phyloP scores from a whole-genome alignment of 2,113 vertebrate genomes.

The Struthidea cinerea region DNA sequence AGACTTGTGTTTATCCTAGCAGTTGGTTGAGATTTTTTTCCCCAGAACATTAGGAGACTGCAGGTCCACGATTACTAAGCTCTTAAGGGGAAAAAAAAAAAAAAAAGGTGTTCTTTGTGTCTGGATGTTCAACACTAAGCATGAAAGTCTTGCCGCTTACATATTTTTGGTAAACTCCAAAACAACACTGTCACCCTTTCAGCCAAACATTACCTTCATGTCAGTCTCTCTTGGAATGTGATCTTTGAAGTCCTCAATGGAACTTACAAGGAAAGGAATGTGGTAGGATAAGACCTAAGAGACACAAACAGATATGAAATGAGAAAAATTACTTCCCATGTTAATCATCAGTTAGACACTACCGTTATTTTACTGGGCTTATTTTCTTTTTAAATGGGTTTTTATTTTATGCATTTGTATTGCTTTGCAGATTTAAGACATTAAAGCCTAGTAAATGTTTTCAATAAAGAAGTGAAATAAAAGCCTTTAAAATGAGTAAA shows the following conservation, averaged over 20 bases:
- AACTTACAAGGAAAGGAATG: slow-evolving; percentile 99
- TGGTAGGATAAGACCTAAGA: slow-evolving; percentile 94
- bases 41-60: background rate
- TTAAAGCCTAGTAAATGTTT: background rate
- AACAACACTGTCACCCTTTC: background rate
- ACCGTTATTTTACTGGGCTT: background rate
- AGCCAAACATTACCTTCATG: slow-evolving; percentile 87
- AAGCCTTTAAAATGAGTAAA: background rate
- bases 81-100: background rate
- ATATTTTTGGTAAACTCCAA: background rate
- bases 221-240: slow-evolving; percentile 99
- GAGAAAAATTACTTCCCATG: background rate
- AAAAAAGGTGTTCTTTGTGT: background rate
- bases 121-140: background rate
- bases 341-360: background rate
- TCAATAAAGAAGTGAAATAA: background rate
- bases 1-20: background rate
- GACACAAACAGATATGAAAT: background rate
- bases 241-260: slow-evolving; percentile 97
- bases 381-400: background rate
- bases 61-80: background rate
- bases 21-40: background rate
- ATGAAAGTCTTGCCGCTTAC: background rate
- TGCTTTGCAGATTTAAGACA: background rate
- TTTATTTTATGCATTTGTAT: background rate